Evolutionary conservation across 2,113 vertebrate genomes (phyloP), one percentile per base, ranked within the genome.

Genomic region (Vidua macroura): DNA sequence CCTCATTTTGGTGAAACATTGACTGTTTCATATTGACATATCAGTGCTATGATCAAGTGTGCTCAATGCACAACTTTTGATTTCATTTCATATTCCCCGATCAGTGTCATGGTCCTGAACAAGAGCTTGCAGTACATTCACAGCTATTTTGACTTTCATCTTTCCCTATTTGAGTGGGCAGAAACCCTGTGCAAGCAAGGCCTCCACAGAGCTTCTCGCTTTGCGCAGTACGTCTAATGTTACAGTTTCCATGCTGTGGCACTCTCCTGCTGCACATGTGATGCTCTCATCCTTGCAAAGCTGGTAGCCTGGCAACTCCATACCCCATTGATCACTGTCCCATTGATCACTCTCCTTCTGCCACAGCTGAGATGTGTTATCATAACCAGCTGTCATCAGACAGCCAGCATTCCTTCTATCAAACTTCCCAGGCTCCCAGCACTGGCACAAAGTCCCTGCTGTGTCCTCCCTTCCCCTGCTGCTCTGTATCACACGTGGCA

Each of bases 271-370:
- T 69, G 51, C 62, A 66, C 37, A 4, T 21, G 16, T 19, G 49
- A 56, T 15, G 49, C 41, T 77, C 72, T 90, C 67, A 86, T 35
- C 43, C 76, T 53, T 46, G 79, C 49, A 64, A 64, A 90, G 58
- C 63, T 41, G 52, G 75, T 59, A 92, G 74, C 88, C 78, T 92
- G 78, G 94, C 74, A 95, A 48, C 48, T 73, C 83, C 80, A 30
- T 28, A 16, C 46, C 41, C 76, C 59, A 80, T 23, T 82, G 83
- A 84, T 87, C 59, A 39, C 22, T 19, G 28, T n/a, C 44, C 77
- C 68, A 72, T 39, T 58, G 85, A 85, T 79, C 70, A 60, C 25
- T 28, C 30, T 80, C 63, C 59, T 85, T 22, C 68, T 64, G 27
- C 48, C 0, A 3, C 41, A 77, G 75, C 44, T 1, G 5, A 82